A percentile compares a stretch with the other conserved stretches of the same genome.
These are phyloP conservation scores for Stenoptilia bipunctidactyla DNA, from an alignment of 2,888 invertebrate genomes.

Conservation along the genomic window DNA sequence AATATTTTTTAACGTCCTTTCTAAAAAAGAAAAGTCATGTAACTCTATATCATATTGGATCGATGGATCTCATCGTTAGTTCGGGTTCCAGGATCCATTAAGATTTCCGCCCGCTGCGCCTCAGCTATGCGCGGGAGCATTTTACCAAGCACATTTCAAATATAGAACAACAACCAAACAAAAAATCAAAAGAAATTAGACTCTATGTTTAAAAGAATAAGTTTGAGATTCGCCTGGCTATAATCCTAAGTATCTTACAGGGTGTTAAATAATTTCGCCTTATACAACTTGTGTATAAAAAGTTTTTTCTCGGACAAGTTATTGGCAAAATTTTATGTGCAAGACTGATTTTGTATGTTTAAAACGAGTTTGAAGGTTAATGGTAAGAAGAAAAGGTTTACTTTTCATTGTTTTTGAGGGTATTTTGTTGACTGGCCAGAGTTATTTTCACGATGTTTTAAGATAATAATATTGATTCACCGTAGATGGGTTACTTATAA, in stretches of 20 bases:
- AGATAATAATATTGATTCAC: slow-evolving; percentile 68
- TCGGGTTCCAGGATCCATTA: slow-evolving; percentile 66
- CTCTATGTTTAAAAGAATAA: not conserved
- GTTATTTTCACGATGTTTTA: slow-evolving; percentile 56
- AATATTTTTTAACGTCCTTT: not conserved
- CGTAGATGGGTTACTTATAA: slow-evolving; percentile 8
- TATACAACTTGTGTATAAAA: not conserved
- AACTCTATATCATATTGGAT: slow-evolving; percentile 38
- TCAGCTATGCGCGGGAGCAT: slow-evolving; percentile 52
- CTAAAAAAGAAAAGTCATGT: too few relatives aligned
- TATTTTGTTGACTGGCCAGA: not conserved
- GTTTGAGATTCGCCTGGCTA: slow-evolving; percentile 8
- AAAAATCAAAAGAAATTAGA: slow-evolving; percentile 8
- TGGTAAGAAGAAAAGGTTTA: slow-evolving; percentile 22
- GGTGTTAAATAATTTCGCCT: not conserved
- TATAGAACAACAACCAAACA: not conserved
- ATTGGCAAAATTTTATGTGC: not conserved
- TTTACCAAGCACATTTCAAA: slow-evolving; percentile 13
- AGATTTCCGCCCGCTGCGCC: slow-evolving; percentile 59
- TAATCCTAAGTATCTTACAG: not conserved
- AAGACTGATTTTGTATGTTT: slow-evolving; percentile 5
- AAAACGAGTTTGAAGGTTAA: slow-evolving; percentile 12
- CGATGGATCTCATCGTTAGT: slow-evolving; percentile 64
- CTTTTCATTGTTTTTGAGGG: slow-evolving; percentile 21
- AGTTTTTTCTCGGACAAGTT: not conserved